Base-by-base conservation (phyloP, 1,140 invertebrate genomes). In the Drosophila grimshawi region DNA sequence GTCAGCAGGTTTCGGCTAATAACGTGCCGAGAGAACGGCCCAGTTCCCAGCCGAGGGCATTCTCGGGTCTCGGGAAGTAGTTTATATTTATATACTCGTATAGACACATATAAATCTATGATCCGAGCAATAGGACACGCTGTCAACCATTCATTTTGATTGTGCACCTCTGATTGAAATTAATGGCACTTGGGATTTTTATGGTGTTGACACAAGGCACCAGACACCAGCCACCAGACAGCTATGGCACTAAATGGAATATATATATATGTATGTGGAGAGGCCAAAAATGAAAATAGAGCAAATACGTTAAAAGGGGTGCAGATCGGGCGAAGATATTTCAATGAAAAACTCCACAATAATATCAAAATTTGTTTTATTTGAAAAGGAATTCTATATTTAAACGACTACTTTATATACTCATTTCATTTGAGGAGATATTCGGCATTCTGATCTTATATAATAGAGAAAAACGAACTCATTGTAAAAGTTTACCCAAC, bases 141-240 rank as follows among this genome's bases (percentile, higher is more conserved):
- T 71, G 78, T 30, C 49, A 61, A 29, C 55, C 82, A 73, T 81
- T 69, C 66, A 78, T 86, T 86, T 72, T 71, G 74, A 78, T 77
- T 62, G 66, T 46, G 32, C 64, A 62, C 59, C 35, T 33, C 68
- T 57, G 70, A 77, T 73, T 77, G 62, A 86, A 76, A 85, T 86
- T 80, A 85, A 70, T 85, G 81, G 68, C 68, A 65, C 71, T 65
- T 71, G 37, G 61, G 57, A 56, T 63, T 64, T 73, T 65, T 41
- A 67, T 65, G 73, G 35, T 61, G 73, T 55, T 76, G 73, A 76
- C 61, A 59, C 46, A 71, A 63, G 61, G 48, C 37, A 69, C 66
- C 48, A 46, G 56, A 61, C 51, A 66, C n/a, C n/a, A n/a, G 19
- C 19, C 19, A 19, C n/a, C n/a, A 46, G 56, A 67, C 51, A 66